phyloP scores from a whole-genome alignment of 2,888 invertebrate genomes.

The Caenorhabditis sp. region DNA sequence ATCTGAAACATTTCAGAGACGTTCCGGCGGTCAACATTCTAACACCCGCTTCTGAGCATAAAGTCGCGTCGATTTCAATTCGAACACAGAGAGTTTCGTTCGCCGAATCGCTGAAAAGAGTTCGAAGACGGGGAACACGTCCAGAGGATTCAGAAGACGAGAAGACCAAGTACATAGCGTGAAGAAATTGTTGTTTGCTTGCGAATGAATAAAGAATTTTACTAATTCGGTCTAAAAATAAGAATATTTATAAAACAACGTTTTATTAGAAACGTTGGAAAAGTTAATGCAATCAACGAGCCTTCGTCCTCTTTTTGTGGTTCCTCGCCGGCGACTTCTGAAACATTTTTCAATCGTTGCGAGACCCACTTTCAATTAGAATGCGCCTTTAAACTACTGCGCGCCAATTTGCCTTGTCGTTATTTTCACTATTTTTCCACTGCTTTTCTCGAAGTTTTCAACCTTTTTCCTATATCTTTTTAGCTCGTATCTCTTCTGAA shows the following conservation, averaged over 20 bases:
- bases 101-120: constrained; percentile 10
- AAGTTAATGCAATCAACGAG: background rate
- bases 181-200: background rate
- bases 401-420: background rate
- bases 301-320: constrained; percentile 2
- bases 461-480: background rate
- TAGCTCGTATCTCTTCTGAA: background rate
- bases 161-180: constrained; percentile 6
- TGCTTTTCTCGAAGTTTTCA: background rate
- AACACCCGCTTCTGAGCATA: constrained; percentile 11
- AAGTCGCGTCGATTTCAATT: background rate
- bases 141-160: constrained; percentile 21
- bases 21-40: constrained; percentile 7
- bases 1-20: constrained; percentile 1
- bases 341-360: constrained; percentile 1
- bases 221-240: background rate
- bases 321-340: constrained; percentile 12
- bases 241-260: background rate
- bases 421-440: background rate
- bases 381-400: constrained; percentile 24
- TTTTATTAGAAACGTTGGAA: background rate
- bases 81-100: constrained; percentile 8
- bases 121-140: constrained; percentile 9
- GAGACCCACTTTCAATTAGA: background rate
- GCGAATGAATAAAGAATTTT: background rate